phyloP scores from a whole-genome alignment of 1,140 invertebrate species.

The Oppia nitens region DNA sequence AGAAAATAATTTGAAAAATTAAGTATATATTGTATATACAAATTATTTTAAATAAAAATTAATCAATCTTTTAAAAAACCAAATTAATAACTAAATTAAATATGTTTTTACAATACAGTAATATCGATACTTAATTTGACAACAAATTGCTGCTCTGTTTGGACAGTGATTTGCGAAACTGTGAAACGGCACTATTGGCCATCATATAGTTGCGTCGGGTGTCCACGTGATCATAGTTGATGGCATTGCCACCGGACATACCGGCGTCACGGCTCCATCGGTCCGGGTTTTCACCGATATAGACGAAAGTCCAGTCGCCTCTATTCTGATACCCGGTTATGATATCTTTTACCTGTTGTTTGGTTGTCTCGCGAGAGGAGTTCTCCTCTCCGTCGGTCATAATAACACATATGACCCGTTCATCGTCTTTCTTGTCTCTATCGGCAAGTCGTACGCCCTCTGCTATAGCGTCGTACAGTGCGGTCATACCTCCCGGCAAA shows the following conservation, averaged over 20 bases:
- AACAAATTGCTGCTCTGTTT: no score
- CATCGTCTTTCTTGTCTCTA: neutral
- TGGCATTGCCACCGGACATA: neutral
- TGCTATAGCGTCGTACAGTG: conserved; percentile 6
- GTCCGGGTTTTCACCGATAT: conserved; percentile 6
- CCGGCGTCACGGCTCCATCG: neutral
- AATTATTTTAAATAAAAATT: no score
- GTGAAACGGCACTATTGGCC: neutral
- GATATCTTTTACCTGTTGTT: conserved; percentile 1
- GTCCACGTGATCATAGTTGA: neutral
- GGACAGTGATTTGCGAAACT: no score
- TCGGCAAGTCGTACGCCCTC: neutral
- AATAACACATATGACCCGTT: conserved; percentile 7
- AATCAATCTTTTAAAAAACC: no score
- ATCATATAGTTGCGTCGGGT: neutral
- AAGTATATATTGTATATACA: no score
- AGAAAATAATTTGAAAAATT: no score
- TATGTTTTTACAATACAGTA: no score
- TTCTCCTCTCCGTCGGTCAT: conserved; percentile 11
- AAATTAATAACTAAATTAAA: no score
- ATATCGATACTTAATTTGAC: no score
- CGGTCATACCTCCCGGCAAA: conserved; percentile 1
- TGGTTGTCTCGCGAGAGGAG: conserved; percentile 1
- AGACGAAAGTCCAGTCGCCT: conserved; percentile 8
- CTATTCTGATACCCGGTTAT: conserved; percentile 1